phyloP scores from a whole-genome alignment of 2,797 vertebrate species.

The Melanotaenia trifasciata region DNA sequence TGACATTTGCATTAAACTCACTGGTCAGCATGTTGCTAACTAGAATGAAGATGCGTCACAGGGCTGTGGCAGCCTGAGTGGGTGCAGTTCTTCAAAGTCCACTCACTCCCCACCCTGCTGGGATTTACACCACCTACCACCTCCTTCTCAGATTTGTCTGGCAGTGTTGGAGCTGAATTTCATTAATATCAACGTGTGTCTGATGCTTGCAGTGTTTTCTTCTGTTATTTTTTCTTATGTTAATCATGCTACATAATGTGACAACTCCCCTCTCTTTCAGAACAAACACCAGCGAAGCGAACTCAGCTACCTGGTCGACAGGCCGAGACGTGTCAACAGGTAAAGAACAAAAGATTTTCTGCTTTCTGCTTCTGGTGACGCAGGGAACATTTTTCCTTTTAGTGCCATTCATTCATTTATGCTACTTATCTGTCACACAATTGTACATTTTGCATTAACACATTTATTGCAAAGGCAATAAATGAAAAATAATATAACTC shows the following conservation, averaged over 20 bases:
- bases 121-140: constrained; percentile 6
- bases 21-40: constrained; percentile 78
- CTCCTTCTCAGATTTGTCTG: not conserved
- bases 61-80: constrained; percentile 53
- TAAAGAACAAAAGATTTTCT: constrained; percentile 65
- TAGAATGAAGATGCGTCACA: constrained; percentile 74
- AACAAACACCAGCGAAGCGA: constrained; percentile 95
- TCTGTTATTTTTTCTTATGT: not conserved
- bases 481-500: no score
- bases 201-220: not conserved
- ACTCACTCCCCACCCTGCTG: not conserved
- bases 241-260: not conserved
- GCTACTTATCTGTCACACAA: no score
- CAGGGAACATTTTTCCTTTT: no score
- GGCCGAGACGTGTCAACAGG: constrained; percentile 97
- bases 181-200: not conserved
- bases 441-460: no score
- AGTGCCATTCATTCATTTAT: no score
- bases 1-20: constrained; percentile 76
- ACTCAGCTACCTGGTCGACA: constrained; percentile 96
- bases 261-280: constrained; percentile 80
- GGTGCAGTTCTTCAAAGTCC: not conserved
- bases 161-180: not conserved
- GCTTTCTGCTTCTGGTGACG: no score
- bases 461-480: no score